These are phyloP conservation scores for Drosophila affinis DNA, from an alignment of 2,888 invertebrate species.

Conservation along the genomic window DNA sequence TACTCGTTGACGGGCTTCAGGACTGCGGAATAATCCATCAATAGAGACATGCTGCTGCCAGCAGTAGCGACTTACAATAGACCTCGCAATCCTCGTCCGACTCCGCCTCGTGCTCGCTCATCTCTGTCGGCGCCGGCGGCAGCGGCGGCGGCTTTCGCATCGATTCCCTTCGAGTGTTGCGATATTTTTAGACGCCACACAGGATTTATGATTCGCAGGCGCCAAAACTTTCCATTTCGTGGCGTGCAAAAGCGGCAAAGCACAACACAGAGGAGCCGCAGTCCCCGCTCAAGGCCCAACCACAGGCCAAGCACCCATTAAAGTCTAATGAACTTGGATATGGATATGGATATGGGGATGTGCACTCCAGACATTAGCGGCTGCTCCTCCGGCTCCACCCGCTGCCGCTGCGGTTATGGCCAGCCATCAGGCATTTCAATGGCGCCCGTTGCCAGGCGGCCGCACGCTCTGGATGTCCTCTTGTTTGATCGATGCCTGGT, in stretches of 20 bases:
- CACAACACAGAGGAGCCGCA: conserved; percentile 13
- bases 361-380: conserved; percentile 41
- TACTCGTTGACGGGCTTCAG: conserved; percentile 85
- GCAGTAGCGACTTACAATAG: conserved; percentile 80
- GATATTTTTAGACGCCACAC: conserved; percentile 32
- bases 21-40: conserved; percentile 73
- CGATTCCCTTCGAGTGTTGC: conserved; percentile 39
- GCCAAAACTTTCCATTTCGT: conserved; percentile 72
- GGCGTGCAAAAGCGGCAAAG: conserved; percentile 12
- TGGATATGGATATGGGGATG: conserved; percentile 36
- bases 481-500: conserved; percentile 72
- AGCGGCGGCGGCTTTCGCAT: conserved; percentile 28
- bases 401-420: conserved; percentile 53
- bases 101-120: conserved; percentile 81
- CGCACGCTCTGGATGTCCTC: conserved; percentile 13
- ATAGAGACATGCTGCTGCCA: conserved; percentile 50
- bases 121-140: conserved; percentile 57
- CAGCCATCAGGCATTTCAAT: conserved; percentile 38
- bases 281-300: conserved; percentile 1
- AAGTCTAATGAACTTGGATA: conserved; percentile 69
- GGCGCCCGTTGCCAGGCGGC: conserved; percentile 64
- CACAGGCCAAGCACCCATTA: conserved; percentile 42
- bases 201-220: conserved; percentile 51
- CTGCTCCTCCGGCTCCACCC: conserved; percentile 29
- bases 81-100: conserved; percentile 84